Percentiles rank a stretch among this genome's conserved stretches.
Evolutionary conservation across 2,888 invertebrate species (phyloP).

Genomic region (Drosophila helvetica): DNA sequence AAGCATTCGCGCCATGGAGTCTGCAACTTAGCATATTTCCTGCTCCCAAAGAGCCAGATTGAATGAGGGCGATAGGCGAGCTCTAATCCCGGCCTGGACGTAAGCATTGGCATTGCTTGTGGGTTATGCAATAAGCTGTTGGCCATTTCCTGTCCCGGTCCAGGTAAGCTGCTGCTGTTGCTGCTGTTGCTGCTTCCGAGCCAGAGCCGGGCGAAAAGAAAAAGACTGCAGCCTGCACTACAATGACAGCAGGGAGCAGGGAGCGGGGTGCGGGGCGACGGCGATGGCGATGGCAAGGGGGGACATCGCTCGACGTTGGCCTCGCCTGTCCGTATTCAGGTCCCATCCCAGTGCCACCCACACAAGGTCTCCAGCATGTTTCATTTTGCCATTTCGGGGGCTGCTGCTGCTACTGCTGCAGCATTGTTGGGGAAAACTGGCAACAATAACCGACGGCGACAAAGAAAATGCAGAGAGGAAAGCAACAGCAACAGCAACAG

Average conservation of each 20-base stretch:
- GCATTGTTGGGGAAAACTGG: conserved; percentile 45
- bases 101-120: conserved; percentile 37
- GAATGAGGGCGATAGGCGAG: conserved; percentile 21
- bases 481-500: neutral
- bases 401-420: neutral
- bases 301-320: conserved; percentile 38
- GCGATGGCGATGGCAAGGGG: conserved; percentile 8
- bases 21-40: conserved; percentile 3
- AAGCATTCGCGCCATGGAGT: conserved; percentile 24
- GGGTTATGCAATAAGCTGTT: conserved; percentile 53
- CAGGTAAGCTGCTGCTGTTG: conserved; percentile 51
- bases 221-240: conserved; percentile 37
- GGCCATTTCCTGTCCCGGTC: conserved; percentile 43
- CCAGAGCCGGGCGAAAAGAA: neutral
- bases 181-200: conserved; percentile 14
- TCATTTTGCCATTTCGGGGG: conserved; percentile 40
- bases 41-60: neutral
- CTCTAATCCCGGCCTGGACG: conserved; percentile 37
- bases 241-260: conserved; percentile 42
- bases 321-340: conserved; percentile 49
- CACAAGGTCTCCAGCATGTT: conserved; percentile 43
- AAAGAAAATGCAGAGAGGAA: conserved; percentile 39
- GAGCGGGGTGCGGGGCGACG: too few species aligned
- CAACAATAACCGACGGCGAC: conserved; percentile 44
- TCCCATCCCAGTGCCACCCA: conserved; percentile 15